Base-by-base conservation (phyloP, 1,140 invertebrate species). In the Bombus consobrinus region DNA sequence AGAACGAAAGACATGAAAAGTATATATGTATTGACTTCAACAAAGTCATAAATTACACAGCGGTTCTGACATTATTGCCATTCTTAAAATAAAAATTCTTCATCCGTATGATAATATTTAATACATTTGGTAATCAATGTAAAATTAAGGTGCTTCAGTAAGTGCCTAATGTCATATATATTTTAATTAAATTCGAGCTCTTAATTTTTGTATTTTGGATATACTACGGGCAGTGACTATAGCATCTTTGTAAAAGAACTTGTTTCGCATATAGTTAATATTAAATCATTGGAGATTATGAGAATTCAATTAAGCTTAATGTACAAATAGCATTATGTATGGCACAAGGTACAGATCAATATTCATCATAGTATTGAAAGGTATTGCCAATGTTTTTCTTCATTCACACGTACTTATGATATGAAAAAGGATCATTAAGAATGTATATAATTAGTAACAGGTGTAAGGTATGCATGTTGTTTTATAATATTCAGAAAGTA, bases 171-270 rank as follows among this genome's bases (percentile, higher is more conserved):
- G 3, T 62, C 47, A 57, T 81, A 89, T 72, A 34, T 83, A 77
- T 71, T 62, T 89, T 76, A 37, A 76, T 82, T 72, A 75, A 76
- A 77, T 12, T 89, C 32, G 41, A 77, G 66, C 69, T 62, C 39
- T 84, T 64, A 39, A 72, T 83, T 88, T 83, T 84, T 64, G 53
- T 62, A 81, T 87, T 22, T 22, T 73, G 59, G 43, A 76, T 87
- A 85, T 59, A 86, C 74, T 86, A 76, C 76, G 83, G 91, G 91
- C 91, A 92, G 91, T 92, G 91, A 91, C 72, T 87, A 89, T 81
- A 89, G 88, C 89, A 89, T 85, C 62, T 82, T 83, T 59, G 41
- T 91, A 82, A 89, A 78, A 71, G 82, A 88, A 77, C 75, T 74
- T 85, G 69, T 80, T 84, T 68, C 25, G n/a, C 72, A 71, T 82